A percentile compares a stretch with the other conserved stretches of the same genome.
These are phyloP conservation scores for Papilio dardanus DNA, from an alignment of 1,140 invertebrate genomes.

Conservation along the genomic window DNA sequence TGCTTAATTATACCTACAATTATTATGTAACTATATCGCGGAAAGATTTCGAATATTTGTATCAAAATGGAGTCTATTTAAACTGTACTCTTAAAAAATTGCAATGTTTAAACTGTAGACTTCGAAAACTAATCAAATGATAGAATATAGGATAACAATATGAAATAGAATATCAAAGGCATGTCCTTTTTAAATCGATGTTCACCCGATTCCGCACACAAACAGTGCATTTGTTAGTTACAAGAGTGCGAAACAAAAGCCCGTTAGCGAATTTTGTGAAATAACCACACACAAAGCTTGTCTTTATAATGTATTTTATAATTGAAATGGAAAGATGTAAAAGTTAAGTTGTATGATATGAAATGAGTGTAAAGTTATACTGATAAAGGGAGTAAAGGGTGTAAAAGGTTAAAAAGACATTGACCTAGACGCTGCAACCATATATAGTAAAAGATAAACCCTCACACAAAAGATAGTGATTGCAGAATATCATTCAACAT, in stretches of 20 bases:
- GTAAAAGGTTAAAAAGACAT: background rate
- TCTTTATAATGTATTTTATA: constrained; percentile 6
- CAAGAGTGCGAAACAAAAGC: constrained; percentile 13
- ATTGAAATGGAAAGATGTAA: background rate
- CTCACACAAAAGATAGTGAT: constrained; percentile 18
- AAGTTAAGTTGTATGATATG: background rate
- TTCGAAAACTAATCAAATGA: background rate
- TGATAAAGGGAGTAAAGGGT: background rate
- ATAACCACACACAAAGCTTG: constrained; percentile 70
- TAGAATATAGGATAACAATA: background rate
- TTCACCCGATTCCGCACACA: background rate
- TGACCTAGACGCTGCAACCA: background rate
- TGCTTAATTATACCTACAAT: too few relatives aligned
- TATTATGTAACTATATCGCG: too few relatives aligned
- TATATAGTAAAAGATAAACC: background rate
- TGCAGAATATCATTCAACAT: constrained; percentile 58
- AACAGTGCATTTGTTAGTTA: constrained; percentile 28
- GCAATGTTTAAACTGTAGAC: background rate
- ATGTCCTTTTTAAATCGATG: background rate
- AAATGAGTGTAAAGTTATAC: background rate
- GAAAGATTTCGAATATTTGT: too few relatives aligned
- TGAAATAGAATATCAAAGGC: background rate
- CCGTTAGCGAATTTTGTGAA: constrained; percentile 38
- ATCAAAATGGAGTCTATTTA: too few relatives aligned
- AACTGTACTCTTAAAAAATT: background rate